Evolutionary conservation across 2,797 vertebrate species (phyloP).

Genomic region (Parambassis ranga): DNA sequence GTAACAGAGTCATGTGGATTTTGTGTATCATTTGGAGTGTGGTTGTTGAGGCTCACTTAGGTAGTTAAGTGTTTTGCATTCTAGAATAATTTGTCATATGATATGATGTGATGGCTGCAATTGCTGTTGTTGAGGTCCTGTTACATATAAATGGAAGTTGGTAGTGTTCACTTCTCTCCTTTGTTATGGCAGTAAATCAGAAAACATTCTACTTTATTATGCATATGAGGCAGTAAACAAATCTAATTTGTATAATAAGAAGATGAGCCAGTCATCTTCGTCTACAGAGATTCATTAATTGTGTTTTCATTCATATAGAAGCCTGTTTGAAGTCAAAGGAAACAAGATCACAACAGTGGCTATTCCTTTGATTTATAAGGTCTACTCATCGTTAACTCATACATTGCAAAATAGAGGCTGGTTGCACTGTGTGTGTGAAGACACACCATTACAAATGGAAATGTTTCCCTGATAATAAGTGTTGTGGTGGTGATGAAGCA

Average conservation of each 20-base stretch:
- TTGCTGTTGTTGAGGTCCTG: constrained; percentile 13
- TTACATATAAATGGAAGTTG: constrained; percentile 28
- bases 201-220: constrained; percentile 63
- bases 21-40: constrained; percentile 32
- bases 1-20: constrained; percentile 34
- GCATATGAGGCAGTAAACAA: constrained; percentile 54
- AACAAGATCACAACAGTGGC: constrained; percentile 44
- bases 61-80: constrained; percentile 37
- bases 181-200: constrained; percentile 27
- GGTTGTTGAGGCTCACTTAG: constrained; percentile 7
- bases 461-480: constrained; percentile 33
- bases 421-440: constrained; percentile 42
- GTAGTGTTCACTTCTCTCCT: constrained; percentile 16
- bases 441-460: constrained; percentile 58
- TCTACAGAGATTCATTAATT: constrained; percentile 63
- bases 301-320: constrained; percentile 61
- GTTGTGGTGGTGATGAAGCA: constrained; percentile 18
- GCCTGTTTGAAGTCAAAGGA: constrained; percentile 71
- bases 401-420: constrained; percentile 63
- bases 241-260: constrained; percentile 68
- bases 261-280: constrained; percentile 51
- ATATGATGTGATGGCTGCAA: constrained; percentile 50
- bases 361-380: constrained; percentile 68
- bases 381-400: constrained; percentile 68
- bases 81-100: constrained; percentile 47